Percentiles rank a stretch among this genome's conserved stretches.
Evolutionary conservation across 1,140 invertebrate species (phyloP).

Genomic region (Saxidomus purpurata): DNA sequence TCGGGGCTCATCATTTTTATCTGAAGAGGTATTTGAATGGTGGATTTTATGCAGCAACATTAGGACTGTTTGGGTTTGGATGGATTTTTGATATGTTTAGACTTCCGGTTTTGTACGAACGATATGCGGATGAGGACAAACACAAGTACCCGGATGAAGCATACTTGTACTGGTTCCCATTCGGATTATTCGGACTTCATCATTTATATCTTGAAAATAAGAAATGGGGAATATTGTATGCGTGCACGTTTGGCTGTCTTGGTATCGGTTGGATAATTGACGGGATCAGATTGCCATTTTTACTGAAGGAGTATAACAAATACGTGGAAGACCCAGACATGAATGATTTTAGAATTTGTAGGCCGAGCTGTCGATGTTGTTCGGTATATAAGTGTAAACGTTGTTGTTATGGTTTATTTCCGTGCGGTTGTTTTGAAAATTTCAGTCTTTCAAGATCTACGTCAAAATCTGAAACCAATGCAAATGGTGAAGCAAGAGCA

Average conservation of each 20-base stretch:
- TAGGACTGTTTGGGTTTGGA: conserved; percentile 67
- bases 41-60: conserved; percentile 48
- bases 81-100: conserved; percentile 67
- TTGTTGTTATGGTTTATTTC: conserved; percentile 16
- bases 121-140: conserved; percentile 53
- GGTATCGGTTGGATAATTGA: conserved; percentile 65
- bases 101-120: conserved; percentile 60
- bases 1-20: conserved; percentile 70
- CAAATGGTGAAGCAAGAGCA: conserved; percentile 1
- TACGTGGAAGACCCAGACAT: conserved; percentile 50
- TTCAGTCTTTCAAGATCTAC: conserved; percentile 40
- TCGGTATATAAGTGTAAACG: conserved; percentile 49
- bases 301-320: conserved; percentile 63
- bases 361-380: conserved; percentile 46
- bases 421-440: conserved; percentile 30
- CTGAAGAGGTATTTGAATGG: conserved; percentile 59
- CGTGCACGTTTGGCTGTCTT: conserved; percentile 58
- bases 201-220: conserved; percentile 64
- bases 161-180: conserved; percentile 66
- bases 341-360: conserved; percentile 51
- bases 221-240: conserved; percentile 63
- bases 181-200: conserved; percentile 70
- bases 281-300: conserved; percentile 18
- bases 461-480: neutral
- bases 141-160: conserved; percentile 69